A percentile compares a stretch with the other conserved stretches of the same genome.
Evolutionary conservation across 2,113 vertebrate species (phyloP).

Genomic region (Origma solitaria): DNA sequence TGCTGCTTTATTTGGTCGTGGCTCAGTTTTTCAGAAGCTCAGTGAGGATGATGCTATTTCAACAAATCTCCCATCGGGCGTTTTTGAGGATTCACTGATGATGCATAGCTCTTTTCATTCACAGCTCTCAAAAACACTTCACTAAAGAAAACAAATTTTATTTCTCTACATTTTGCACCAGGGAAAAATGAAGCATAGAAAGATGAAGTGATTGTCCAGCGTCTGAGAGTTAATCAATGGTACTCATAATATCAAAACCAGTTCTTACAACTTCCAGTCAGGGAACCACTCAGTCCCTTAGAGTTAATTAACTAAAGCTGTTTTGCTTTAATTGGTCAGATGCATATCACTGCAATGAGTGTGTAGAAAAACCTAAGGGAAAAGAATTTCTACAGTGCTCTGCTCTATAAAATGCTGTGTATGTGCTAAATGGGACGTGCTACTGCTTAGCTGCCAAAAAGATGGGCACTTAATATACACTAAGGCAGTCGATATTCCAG

Average conservation of each 20-base stretch:
- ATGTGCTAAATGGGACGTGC: neutral
- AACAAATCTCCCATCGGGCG: neutral
- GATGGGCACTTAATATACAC: neutral
- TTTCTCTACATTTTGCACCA: neutral
- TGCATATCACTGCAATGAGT: neutral
- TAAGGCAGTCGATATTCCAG: neutral
- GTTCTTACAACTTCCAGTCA: neutral
- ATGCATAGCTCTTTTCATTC: neutral
- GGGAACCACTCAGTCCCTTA: neutral
- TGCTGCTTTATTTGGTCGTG: neutral
- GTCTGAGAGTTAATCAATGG: neutral
- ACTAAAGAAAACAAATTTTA: constrained; percentile 9
- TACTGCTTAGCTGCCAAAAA: neutral
- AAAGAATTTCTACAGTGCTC: neutral
- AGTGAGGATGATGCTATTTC: neutral
- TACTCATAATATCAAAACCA: neutral
- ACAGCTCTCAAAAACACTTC: constrained; percentile 3
- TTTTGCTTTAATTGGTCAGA: constrained; percentile 40
- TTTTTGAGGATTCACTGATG: neutral
- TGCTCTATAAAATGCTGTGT: neutral
- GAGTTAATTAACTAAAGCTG: constrained; percentile 48
- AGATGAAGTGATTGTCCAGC: neutral
- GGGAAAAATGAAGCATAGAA: neutral
- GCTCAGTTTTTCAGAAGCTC: neutral
- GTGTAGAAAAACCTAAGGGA: neutral